Base-by-base conservation (phyloP, 2,888 invertebrate species). In the Diabrotica balteata region DNA sequence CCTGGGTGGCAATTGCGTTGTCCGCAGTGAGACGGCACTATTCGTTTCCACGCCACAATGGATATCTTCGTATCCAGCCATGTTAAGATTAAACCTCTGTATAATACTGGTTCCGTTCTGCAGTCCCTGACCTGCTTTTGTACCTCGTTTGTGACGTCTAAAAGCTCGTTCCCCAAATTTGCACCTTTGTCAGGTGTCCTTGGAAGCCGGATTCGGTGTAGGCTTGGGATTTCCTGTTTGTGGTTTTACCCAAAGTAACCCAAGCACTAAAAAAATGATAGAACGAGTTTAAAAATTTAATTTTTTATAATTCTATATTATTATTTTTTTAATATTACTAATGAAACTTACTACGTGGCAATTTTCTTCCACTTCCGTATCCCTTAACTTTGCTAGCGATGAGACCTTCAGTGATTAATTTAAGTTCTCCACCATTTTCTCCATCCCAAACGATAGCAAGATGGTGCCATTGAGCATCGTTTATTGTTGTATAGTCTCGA, bases 391-490 rank as follows among this genome's bases (percentile, higher is more conserved):
- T 95, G 82, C 95, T 97, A 45, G 97, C 95, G 73, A 97, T 95
- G 59, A 97, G 88, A 53, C 97, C 96, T 87, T 98, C 97, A n/a
- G 97, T 97, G 60, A 97, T 94, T 42, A 98, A 87, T 64, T 94
- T 94, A 54, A 97, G 85, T 81, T 93, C 92, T 22, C 96, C 96
- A 7, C 93, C 93, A 64, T 91, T 91, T 68, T 88, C 89, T 50
- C 96, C 95, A 79, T 95, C 93, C 97, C 97, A 97, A n/a, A 96
- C 93, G 62, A 98, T 88, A 50, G 96, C 95, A 45, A 97, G 91
- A 79, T 97, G 96, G 86, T 97, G 97, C 97, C 97, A 97, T 80
- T 95, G 95, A 5, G 96, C 97, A 80, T 97, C 97, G 80, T 97
- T 97, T 22, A 97, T 92, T 0, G 95, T 95, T 0, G 96, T 94